phyloP scores from a whole-genome alignment of 1,140 invertebrate genomes.

The Pogonomyrmex californicus region DNA sequence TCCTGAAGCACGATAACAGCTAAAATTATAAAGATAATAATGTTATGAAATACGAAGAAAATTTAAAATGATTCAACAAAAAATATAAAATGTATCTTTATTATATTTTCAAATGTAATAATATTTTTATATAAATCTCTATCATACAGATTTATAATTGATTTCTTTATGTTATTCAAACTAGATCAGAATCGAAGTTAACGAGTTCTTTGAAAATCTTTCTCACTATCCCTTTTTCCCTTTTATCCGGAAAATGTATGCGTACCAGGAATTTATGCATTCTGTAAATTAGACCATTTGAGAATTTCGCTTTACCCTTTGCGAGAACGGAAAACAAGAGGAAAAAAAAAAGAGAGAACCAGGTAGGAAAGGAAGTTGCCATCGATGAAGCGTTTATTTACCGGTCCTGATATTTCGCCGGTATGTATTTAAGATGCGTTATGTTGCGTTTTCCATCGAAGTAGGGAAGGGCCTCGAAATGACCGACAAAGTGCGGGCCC shows the following conservation, averaged over 20 bases:
- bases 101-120: not conserved
- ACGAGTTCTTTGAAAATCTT: conserved; percentile 13
- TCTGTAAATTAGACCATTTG: conserved; percentile 42
- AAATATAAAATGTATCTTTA: not conserved
- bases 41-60: not conserved
- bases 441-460: conserved; percentile 67
- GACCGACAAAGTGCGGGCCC: conserved; percentile 62
- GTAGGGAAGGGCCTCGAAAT: conserved; percentile 49
- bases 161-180: conserved; percentile 8
- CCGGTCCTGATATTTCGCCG: conserved; percentile 63
- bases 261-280: conserved; percentile 24
- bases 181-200: not conserved
- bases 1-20: not conserved
- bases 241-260: not conserved
- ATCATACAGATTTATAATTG: not conserved
- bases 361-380: not conserved
- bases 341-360: not conserved
- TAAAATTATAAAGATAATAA: conserved; percentile 7
- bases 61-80: not conserved
- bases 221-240: not conserved
- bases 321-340: not conserved
- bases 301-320: conserved; percentile 10
- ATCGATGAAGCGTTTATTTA: conserved; percentile 72
- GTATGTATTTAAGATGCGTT: conserved; percentile 69
- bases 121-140: not conserved